Conservation (phyloP, 2,888 invertebrate genomes). For the Homarus gammarus region DNA sequence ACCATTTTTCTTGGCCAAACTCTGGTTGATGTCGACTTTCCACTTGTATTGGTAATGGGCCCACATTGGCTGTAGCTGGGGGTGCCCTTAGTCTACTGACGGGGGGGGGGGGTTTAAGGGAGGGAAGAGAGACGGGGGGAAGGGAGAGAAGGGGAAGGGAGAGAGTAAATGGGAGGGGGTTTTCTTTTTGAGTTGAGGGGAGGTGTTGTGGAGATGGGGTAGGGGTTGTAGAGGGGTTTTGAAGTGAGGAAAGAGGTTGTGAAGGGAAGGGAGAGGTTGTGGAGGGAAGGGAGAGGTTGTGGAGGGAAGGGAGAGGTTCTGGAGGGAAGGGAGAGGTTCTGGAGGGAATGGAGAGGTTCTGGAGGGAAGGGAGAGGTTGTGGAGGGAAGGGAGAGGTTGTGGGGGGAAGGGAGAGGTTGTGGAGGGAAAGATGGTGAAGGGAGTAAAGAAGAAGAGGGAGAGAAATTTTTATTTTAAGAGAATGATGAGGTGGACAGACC, state of each 20-base stretch:
- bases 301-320: not conserved
- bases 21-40: constrained; percentile 32
- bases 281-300: not conserved
- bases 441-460: too few relatives aligned
- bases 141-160: too few relatives aligned
- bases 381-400: not conserved
- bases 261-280: too few relatives aligned
- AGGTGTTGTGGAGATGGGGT: not conserved
- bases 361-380: too few relatives aligned
- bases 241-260: too few relatives aligned
- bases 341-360: too few relatives aligned
- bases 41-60: constrained; percentile 51
- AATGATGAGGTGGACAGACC: not conserved
- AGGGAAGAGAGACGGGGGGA: not conserved
- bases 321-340: not conserved
- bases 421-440: too few relatives aligned
- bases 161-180: too few relatives aligned
- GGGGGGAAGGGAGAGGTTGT: not conserved
- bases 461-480: too few relatives aligned
- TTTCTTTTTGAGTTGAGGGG: not conserved
- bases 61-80: constrained; percentile 30
- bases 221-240: not conserved
- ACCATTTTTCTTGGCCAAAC: constrained; percentile 50
- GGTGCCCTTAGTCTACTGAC: not conserved
- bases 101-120: not conserved